Evolutionary conservation across 2,888 invertebrate genomes (phyloP), one percentile per base, ranked within the genome.

Genomic region (Boloria euphrosyne): DNA sequence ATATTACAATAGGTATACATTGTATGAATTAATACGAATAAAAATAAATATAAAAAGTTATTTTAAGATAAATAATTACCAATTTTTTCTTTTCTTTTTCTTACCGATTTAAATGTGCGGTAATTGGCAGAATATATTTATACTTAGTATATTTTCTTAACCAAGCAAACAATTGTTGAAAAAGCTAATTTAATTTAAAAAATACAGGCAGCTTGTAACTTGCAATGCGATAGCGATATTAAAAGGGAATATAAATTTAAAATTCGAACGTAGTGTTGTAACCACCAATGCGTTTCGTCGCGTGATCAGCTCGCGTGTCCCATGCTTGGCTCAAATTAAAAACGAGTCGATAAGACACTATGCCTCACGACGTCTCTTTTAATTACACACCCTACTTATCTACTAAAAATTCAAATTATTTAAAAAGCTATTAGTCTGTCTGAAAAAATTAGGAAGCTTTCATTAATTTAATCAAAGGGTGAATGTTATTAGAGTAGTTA

Each of bases 331-430:
- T 91, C 91, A 91, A 92, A 92, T 92, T 92, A 92, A 92, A 90
- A 86, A 83, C 81, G 78, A 80, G 73, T 82, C 87, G 90, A 90
- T 90, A 92, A 90, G 89, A 90, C 89, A 85, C 87, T 83, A 79
- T 80, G 84, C 83, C 89, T 90, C 91, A 92, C 91, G 90, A 91
- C 88, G 88, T 89, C 89, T 85, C 84, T 85, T 89, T 90, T 91
- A 92, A 90, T 90, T 92, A 91, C 90, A 89, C 90, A 91, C 90
- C 87, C 75, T 73, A 75, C 81, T 82, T 85, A 88, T 87, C 86
- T 86, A 83, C 83, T 84, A 83, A 78, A 79, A 81, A 83, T 82
- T 85, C 77, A 76, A 79, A 84, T 83, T 81, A 81, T 77, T 77
- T 78, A 81, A 71, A 73, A 71, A 71, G 54, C 62, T 66, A 68